Base-by-base conservation (phyloP, 2,113 vertebrate species). In the Leptobrachium leishanense region DNA sequence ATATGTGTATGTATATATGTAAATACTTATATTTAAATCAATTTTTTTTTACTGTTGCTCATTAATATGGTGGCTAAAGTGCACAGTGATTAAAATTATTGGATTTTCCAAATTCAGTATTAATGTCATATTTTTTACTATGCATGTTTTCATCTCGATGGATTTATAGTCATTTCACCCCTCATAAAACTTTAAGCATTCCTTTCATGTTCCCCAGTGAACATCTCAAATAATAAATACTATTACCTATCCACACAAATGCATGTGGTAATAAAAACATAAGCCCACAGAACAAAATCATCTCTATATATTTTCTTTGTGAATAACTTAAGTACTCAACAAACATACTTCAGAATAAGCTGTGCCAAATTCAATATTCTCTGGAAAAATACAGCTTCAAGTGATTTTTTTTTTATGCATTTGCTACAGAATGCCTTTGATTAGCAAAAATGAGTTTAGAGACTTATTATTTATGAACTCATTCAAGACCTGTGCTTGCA, bases 351-450 rank as follows among this genome's bases (percentile, higher is more conserved):
- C 42, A 10, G 71, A 74, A 6, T n/a, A 15, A 62, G 9, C 10
- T 44, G n/a, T 46, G 78, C 78, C 78, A 81, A 81, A 72, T 73
- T 74, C 78, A 81, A 81, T 81, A 81, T 81, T 74, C 74, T 72
- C 46, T 68, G 43, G 68, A 68, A 81, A 74, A 81, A 74, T 81
- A 81, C 55, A 79, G 68, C 78, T 81, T 81, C 8, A 62, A 55
- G 62, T 74, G 78, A 81, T 74, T 72, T 57, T 62, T 57, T 62
- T 53, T 74, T 43, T 46, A 74, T 68, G 42, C 67, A 31, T 31
- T n/a, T 73, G 44, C 50, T 65, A 72, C 43, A 54, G 44, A 79
- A 64, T 65, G 57, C 68, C 59, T 53, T 8, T 55, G 39, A 43
- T 65, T 53, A n/a, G 43, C 43, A 43, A 43, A 72, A 72, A 54